A percentile compares a stretch with the other conserved stretches of the same genome.
Evolutionary conservation across 2,113 vertebrate species (phyloP).

Genomic region (Forbesichthys papilliferus): DNA sequence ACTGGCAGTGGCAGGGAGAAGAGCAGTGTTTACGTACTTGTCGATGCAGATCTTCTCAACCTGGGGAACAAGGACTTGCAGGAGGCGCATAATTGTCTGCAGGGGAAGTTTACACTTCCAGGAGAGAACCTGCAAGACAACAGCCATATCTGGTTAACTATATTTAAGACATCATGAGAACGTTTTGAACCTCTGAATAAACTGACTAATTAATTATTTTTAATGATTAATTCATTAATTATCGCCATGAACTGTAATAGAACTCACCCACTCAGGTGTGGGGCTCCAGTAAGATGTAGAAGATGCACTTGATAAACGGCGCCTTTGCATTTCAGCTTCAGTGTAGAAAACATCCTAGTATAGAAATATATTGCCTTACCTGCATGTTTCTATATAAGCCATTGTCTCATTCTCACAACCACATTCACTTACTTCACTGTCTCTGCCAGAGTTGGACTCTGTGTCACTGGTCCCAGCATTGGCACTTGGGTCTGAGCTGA

Average conservation of each 20-base stretch:
- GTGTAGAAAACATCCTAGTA: conserved; percentile 85
- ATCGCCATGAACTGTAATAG: not conserved
- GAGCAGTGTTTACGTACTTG: conserved; percentile 79
- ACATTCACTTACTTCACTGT: conserved; percentile 71
- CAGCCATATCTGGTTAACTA: not conserved
- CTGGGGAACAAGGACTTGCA: conserved; percentile 96
- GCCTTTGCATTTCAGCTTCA: conserved; percentile 81
- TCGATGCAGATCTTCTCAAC: conserved; percentile 99
- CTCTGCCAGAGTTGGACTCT: conserved; percentile 76
- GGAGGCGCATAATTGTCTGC: conserved; percentile 96
- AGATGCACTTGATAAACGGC: conserved; percentile 82
- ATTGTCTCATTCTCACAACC: not conserved
- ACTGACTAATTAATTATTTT: not conserved
- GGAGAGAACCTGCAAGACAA: conserved; percentile 81
- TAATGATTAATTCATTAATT: not conserved
- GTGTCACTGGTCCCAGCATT: conserved; percentile 72
- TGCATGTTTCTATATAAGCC: not conserved
- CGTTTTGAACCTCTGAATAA: not conserved
- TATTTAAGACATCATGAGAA: too few relatives aligned
- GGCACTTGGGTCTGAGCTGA: conserved; percentile 61
- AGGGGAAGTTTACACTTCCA: conserved; percentile 97
- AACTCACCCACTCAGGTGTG: conserved; percentile 90
- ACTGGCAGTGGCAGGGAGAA: not conserved
- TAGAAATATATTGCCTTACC: not conserved
- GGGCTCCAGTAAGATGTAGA: conserved; percentile 85